Percentiles rank a stretch among this genome's conserved stretches.
Evolutionary conservation across 2,797 vertebrate species (phyloP).

Genomic region (Sebastes itinus): DNA sequence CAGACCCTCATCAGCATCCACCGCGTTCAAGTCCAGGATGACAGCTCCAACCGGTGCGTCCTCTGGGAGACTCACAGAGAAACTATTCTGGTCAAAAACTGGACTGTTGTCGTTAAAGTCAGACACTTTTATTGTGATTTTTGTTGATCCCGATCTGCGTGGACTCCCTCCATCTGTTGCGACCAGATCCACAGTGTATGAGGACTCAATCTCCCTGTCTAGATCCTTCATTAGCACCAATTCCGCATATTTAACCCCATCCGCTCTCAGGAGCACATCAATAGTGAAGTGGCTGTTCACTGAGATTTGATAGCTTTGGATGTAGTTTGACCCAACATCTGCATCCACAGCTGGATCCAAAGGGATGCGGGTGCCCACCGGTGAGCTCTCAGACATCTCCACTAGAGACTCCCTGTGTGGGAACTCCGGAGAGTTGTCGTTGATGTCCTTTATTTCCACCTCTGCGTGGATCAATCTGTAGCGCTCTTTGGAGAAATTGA

Average conservation of each 20-base stretch:
- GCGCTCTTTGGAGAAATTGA: slow-evolving; percentile 91
- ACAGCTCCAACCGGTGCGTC: slow-evolving; percentile 87
- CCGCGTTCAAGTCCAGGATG: slow-evolving; percentile 88
- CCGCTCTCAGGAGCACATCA: slow-evolving; percentile 93
- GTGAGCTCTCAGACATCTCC: slow-evolving; percentile 92
- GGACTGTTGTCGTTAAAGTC: slow-evolving; percentile 97
- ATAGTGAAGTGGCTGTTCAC: slow-evolving; percentile 92
- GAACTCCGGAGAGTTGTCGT: slow-evolving; percentile 93
- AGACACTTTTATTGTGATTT: slow-evolving; percentile 89
- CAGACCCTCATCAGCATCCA: slow-evolving; percentile 88
- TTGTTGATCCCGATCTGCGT: slow-evolving; percentile 84
- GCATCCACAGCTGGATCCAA: slow-evolving; percentile 89
- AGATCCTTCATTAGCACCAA: slow-evolving; percentile 93
- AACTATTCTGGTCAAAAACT: slow-evolving; percentile 87
- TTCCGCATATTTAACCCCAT: slow-evolving; percentile 94
- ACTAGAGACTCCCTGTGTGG: slow-evolving; percentile 85
- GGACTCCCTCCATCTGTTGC: slow-evolving; percentile 92
- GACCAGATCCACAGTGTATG: slow-evolving; percentile 89
- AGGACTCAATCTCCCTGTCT: slow-evolving; percentile 90
- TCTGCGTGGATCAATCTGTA: slow-evolving; percentile 95
- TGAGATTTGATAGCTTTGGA: slow-evolving; percentile 93
- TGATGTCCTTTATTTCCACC: slow-evolving; percentile 93
- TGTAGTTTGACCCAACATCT: slow-evolving; percentile 91
- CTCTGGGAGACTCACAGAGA: slow-evolving; percentile 89
- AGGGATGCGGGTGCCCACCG: slow-evolving; percentile 89